phyloP scores from a whole-genome alignment of 1,140 invertebrate genomes.

The Homalodisca vitripennis region DNA sequence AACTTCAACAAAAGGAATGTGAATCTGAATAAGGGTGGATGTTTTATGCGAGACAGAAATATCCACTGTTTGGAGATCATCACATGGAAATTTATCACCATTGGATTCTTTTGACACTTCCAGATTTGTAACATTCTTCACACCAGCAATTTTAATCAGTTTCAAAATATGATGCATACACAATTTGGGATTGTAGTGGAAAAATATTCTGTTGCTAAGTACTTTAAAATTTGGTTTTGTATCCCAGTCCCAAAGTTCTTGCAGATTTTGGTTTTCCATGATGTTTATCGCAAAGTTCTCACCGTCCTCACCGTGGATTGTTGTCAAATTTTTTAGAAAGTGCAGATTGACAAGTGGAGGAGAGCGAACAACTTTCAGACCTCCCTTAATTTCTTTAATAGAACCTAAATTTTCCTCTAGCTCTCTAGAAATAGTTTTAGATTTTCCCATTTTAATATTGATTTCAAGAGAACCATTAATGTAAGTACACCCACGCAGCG shows the following conservation, averaged over 20 bases:
- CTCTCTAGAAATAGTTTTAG: constrained; percentile 55
- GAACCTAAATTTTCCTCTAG: constrained; percentile 71
- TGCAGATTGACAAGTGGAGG: constrained; percentile 79
- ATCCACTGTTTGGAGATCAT: constrained; percentile 47
- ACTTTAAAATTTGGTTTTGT: constrained; percentile 51
- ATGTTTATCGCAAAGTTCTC: constrained; percentile 64
- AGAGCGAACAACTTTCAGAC: constrained; percentile 76
- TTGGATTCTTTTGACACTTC: constrained; percentile 85
- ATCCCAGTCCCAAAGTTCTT: constrained; percentile 79
- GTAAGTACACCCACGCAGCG: constrained; percentile 79
- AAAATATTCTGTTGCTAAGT: constrained; percentile 71
- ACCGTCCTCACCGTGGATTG: constrained; percentile 60
- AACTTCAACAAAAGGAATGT: background rate
- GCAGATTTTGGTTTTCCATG: constrained; percentile 89
- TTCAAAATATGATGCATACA: constrained; percentile 75
- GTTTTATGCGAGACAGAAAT: constrained; percentile 28
- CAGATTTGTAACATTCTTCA: constrained; percentile 29
- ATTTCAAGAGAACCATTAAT: constrained; percentile 80
- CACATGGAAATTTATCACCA: constrained; percentile 86
- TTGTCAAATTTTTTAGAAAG: constrained; percentile 76
- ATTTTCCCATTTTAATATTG: constrained; percentile 59
- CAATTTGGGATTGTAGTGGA: constrained; percentile 92
- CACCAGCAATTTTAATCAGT: constrained; percentile 1
- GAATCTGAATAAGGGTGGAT: background rate
- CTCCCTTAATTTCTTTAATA: constrained; percentile 76